Base-by-base conservation (phyloP, 2,888 invertebrate species). In the Chrysopilus asiliformis region DNA sequence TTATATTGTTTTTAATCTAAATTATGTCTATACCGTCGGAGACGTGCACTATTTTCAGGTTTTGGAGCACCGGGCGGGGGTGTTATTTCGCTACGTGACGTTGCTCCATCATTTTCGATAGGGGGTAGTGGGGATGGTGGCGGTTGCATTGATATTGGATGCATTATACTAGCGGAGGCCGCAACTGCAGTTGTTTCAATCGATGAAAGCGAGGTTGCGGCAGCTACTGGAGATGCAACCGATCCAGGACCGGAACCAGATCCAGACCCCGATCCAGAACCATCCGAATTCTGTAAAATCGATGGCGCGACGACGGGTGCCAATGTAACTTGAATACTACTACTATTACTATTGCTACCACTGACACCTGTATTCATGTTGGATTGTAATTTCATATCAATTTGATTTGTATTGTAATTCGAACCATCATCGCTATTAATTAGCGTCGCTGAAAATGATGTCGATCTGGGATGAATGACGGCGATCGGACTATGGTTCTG, bases 51-150 rank as follows among this genome's bases (percentile, higher is more conserved):
- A 46, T 62, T 62, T 48, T 62, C 62, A 31, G 56, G 50, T 51
- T 60, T 58, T 3, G 62, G 63, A 34, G 55, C 57, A 39, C 63
- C 63, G 10, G 61, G 60, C 4, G 62, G 63, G 17, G 62, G 62
- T 24, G 56, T 58, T 34, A 60, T 60, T 42, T 57, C 53, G 47
- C 48, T 58, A 28, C 50, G 50, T 38, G 48, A 47, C 27, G 48
- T 36, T 25, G 52, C 45, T 25, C 52, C 45, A 42, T 53, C 54
- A 14, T 15, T 7, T 13, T 28, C 31, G 31, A 14, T 24, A 10
- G 20, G 13, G 8, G 8, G 29, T 15, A 15, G n/a, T 29, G 32
- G 4, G 13, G 32, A n/a, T 19, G 20, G 18, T 19, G 19, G 7
- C 4, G 8, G n/a, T 6, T 7, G 3, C 7, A 12, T 10, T 19